A percentile compares a stretch with the other conserved stretches of the same genome.
Conservation (phyloP, 2,797 vertebrate species). For the Pogonophryne albipinna region DNA sequence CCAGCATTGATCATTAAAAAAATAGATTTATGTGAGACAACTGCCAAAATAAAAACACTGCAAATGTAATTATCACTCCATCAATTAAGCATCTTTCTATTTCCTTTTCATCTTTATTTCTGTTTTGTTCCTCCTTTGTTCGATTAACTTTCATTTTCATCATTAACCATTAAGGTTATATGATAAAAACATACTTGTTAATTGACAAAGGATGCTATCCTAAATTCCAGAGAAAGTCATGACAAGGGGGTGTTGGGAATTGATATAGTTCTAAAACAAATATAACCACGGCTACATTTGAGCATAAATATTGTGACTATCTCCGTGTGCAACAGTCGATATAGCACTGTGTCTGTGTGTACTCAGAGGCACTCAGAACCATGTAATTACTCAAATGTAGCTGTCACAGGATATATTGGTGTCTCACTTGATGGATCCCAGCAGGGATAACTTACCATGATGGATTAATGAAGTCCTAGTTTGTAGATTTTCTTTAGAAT, state of each 20-base stretch:
- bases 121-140: not conserved
- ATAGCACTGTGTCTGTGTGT: not conserved
- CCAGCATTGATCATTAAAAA: slow-evolving; percentile 32
- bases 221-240: not conserved
- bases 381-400: slow-evolving; percentile 27
- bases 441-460: not conserved
- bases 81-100: not conserved
- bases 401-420: not conserved
- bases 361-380: slow-evolving; percentile 6
- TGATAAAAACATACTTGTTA: not conserved
- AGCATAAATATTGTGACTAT: slow-evolving; percentile 2
- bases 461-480: not conserved
- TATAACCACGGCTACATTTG: no score
- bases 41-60: not conserved
- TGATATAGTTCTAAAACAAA: not conserved
- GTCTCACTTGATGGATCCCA: slow-evolving; percentile 7
- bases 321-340: not conserved
- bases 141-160: not conserved
- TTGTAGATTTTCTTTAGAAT: not conserved
- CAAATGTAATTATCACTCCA: not conserved
- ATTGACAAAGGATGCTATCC: not conserved
- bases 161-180: not conserved
- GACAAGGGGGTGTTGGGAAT: not conserved
- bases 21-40: slow-evolving; percentile 12
- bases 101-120: not conserved